Percentiles rank a stretch among this genome's conserved stretches.
Evolutionary conservation across 2,113 vertebrate species (phyloP).

Genomic region (Connochaetes taurinus): DNA sequence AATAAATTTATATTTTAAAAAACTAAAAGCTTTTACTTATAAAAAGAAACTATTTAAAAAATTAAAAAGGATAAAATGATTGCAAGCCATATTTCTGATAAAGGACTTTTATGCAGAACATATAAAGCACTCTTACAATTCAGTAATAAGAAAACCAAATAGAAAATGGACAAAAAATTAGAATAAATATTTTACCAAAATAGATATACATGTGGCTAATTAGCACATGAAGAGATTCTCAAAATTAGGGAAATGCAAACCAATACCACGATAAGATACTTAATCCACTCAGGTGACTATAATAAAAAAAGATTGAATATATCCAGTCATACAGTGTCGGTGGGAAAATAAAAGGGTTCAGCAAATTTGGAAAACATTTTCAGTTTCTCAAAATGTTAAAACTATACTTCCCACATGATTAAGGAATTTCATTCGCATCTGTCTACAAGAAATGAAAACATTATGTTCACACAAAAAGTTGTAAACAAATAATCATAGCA

Average conservation of each 20-base stretch:
- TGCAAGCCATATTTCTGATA: background rate
- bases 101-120: background rate
- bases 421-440: background rate
- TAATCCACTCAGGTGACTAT: background rate
- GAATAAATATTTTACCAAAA: background rate
- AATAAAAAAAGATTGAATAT: background rate
- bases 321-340: background rate
- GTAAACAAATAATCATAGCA: background rate
- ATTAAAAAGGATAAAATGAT: background rate
- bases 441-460: background rate
- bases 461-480: background rate
- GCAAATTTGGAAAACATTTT: background rate
- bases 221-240: background rate
- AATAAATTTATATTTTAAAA: too few species aligned
- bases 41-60: background rate
- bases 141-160: background rate
- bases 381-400: background rate
- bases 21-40: background rate
- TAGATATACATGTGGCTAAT: background rate
- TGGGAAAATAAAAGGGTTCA: background rate
- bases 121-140: background rate
- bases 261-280: background rate
- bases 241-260: background rate
- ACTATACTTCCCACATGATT: background rate
- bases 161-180: background rate